These are phyloP conservation scores for Gracilinanus agilis DNA, from an alignment of 2,113 vertebrate genomes.

Conservation along the genomic window DNA sequence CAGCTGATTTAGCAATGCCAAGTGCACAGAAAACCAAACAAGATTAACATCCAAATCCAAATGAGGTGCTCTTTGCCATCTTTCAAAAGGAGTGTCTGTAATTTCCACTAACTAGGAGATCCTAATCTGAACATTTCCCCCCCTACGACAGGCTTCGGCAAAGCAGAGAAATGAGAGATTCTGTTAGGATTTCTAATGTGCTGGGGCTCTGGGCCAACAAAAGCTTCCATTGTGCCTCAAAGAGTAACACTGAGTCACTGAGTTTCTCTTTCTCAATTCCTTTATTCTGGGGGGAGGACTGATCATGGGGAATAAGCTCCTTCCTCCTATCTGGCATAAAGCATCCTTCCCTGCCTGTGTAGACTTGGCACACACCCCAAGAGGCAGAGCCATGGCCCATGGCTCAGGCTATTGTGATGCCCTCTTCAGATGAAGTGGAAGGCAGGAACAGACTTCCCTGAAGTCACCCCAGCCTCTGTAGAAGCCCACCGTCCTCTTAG, in stretches of 20 bases:
- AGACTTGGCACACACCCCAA: neutral
- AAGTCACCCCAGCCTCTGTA: neutral
- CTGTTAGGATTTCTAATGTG: neutral
- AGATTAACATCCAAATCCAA: neutral
- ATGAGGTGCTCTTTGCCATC: neutral
- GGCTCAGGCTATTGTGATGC: neutral
- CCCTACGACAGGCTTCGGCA: slow-evolving; percentile 14
- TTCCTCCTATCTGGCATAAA: neutral
- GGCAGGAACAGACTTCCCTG: neutral
- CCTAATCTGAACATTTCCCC: slow-evolving; percentile 16
- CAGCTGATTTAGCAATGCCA: neutral
- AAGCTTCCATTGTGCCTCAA: neutral
- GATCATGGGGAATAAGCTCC: neutral
- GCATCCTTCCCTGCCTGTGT: neutral
- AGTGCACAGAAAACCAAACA: neutral
- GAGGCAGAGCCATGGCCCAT: neutral
- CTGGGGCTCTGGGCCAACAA: neutral
- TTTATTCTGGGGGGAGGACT: neutral
- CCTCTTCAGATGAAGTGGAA: neutral
- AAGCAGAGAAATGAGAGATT: slow-evolving; percentile 46
- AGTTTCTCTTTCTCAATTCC: slow-evolving; percentile 19
- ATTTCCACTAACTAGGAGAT: slow-evolving; percentile 55
- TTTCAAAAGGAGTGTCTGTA: slow-evolving; percentile 11
- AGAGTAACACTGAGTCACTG: slow-evolving; percentile 33
- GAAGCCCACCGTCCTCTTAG: neutral